Conservation (phyloP, 2,888 invertebrate genomes). For the Zhuqinia jingwanae region DNA sequence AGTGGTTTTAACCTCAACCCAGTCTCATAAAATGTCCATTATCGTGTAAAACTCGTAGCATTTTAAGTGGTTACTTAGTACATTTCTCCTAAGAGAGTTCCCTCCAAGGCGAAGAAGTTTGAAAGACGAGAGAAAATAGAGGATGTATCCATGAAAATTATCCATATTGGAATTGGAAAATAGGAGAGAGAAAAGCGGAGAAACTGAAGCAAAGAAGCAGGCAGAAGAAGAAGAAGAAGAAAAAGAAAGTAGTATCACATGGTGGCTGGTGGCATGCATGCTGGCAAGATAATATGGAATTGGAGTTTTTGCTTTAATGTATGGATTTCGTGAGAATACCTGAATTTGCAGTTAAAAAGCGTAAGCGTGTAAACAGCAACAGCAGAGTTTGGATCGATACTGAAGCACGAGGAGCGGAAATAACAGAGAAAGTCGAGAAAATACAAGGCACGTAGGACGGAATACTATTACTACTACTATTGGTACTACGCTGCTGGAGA, state of each 20-base stretch:
- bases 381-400: slow-evolving; percentile 34
- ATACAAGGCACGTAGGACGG: too few relatives aligned
- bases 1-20: background rate
- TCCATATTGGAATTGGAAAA: slow-evolving; percentile 3
- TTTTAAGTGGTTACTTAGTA: slow-evolving; percentile 31
- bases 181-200: too few relatives aligned
- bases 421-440: background rate
- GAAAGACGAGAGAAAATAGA: background rate
- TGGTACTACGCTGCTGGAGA: too few relatives aligned
- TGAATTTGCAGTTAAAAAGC: slow-evolving; percentile 18
- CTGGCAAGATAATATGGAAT: background rate
- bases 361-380: background rate
- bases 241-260: slow-evolving; percentile 6
- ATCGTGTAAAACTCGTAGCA: slow-evolving; percentile 2
- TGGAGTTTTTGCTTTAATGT: slow-evolving; percentile 15
- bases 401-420: slow-evolving; percentile 40
- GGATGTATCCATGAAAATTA: slow-evolving; percentile 17
- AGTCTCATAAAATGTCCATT: slow-evolving; percentile 1
- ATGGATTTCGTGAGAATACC: slow-evolving; percentile 53
- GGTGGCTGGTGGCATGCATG: too few relatives aligned
- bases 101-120: background rate
- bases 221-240: background rate
- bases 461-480: too few relatives aligned
- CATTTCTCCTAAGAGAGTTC: background rate
- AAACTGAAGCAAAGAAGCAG: background rate